phyloP scores from a whole-genome alignment of 2,113 vertebrate species.

The Pygathrix nemaeus region DNA sequence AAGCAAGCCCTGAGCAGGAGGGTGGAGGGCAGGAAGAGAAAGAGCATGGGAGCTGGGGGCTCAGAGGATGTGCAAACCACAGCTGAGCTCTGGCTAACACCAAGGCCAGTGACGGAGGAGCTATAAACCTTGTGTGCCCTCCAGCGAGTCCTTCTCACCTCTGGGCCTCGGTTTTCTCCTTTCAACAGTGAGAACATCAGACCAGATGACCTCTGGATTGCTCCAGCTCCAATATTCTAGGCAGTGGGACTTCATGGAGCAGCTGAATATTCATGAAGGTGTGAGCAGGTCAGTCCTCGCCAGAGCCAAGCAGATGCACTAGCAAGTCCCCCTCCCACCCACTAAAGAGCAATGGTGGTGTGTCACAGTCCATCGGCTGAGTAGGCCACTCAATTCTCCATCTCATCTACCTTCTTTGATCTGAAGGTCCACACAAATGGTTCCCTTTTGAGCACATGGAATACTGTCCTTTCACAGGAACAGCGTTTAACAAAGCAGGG shows the following conservation, averaged over 20 bases:
- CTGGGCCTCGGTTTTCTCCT: slow-evolving; percentile 33
- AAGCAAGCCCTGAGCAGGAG: background rate
- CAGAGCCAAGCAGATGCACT: background rate
- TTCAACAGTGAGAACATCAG: background rate
- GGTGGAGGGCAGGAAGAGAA: background rate
- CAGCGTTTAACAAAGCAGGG: background rate
- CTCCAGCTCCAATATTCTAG: background rate
- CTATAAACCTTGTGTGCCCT: background rate
- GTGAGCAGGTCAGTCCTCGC: background rate
- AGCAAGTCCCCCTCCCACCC: accelerated
- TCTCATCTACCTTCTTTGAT: background rate
- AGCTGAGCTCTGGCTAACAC: background rate
- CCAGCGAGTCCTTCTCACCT: background rate
- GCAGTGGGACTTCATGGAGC: background rate
- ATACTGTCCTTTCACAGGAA: background rate
- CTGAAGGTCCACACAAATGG: no score
- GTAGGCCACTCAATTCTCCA: background rate
- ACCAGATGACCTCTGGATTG: background rate
- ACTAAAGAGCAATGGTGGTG: background rate
- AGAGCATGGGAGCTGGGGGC: accelerated
- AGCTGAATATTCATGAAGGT: background rate
- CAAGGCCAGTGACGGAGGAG: background rate
- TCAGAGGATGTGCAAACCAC: background rate
- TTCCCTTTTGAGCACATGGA: background rate
- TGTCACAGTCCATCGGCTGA: background rate